Evolutionary conservation across 2,888 invertebrate genomes (phyloP).

Genomic region (Parnassius orleans): DNA sequence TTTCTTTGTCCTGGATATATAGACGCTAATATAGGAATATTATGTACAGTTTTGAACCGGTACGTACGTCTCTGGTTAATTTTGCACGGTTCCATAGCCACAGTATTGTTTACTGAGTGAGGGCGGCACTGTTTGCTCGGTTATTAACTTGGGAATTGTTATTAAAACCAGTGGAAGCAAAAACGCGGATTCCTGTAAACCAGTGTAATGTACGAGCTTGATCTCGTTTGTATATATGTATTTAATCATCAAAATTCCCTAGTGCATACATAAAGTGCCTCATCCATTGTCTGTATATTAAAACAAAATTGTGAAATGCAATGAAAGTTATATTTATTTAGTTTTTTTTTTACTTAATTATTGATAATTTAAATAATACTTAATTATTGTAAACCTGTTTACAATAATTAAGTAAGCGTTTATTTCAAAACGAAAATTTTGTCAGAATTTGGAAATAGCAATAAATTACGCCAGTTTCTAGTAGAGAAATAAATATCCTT

Average conservation of each 20-base stretch:
- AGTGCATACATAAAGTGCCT: not conserved
- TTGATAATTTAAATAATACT: no score
- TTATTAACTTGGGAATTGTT: slow-evolving; percentile 63
- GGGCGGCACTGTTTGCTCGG: slow-evolving; percentile 49
- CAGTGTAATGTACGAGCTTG: slow-evolving; percentile 13
- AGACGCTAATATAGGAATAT: not conserved
- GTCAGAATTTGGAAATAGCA: no score
- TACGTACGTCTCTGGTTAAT: slow-evolving; percentile 44
- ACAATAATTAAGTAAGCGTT: no score
- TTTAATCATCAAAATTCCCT: slow-evolving; percentile 13
- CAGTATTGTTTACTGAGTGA: slow-evolving; percentile 52
- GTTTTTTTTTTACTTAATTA: no score
- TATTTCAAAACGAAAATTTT: no score
- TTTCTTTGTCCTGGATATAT: slow-evolving; percentile 7
- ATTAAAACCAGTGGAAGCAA: slow-evolving; percentile 52
- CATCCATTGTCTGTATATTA: not conserved
- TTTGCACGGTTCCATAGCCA: slow-evolving; percentile 49
- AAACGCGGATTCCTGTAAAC: slow-evolving; percentile 24
- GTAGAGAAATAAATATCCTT: no score
- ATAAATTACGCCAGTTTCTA: no score
- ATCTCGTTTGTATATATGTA: slow-evolving; percentile 22
- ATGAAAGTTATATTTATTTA: no score
- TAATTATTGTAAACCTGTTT: no score
- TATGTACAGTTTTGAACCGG: slow-evolving; percentile 6
- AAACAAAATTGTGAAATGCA: no score